These are phyloP conservation scores for Callyntrura sp. DNA, from an alignment of 2,888 invertebrate species.

Conservation along the genomic window DNA sequence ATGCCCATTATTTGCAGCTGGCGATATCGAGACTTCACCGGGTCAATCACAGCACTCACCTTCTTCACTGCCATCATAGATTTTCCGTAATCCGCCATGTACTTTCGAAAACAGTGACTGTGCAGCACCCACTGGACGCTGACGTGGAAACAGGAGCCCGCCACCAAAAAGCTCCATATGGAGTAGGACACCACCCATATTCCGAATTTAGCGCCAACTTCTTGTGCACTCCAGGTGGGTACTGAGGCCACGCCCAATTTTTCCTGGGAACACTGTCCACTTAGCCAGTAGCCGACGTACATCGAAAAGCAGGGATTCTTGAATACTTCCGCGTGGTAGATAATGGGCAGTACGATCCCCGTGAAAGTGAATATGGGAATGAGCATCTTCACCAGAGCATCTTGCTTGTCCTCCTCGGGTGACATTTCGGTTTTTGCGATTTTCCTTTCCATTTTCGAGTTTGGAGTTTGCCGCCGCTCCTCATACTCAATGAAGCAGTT, in stretches of 20 bases:
- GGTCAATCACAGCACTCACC: not conserved
- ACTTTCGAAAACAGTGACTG: slow-evolving; percentile 8
- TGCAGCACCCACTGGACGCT: not conserved
- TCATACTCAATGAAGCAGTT: slow-evolving; percentile 39
- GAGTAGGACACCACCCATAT: not conserved
- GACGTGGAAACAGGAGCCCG: slow-evolving; percentile 30
- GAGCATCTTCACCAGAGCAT: not conserved
- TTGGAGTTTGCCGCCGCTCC: no score
- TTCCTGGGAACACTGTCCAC: not conserved
- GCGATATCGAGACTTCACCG: not conserved
- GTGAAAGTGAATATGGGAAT: not conserved
- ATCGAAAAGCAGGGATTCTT: slow-evolving; percentile 51
- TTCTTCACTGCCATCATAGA: not conserved
- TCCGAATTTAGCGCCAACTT: slow-evolving; percentile 17
- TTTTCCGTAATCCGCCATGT: not conserved
- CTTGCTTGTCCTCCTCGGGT: not conserved
- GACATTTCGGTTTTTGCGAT: no score
- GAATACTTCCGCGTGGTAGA: slow-evolving; percentile 36
- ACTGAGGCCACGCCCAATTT: not conserved
- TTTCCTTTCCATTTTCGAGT: not conserved
- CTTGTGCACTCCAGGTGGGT: not conserved
- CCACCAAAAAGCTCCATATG: slow-evolving; percentile 18
- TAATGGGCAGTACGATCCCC: not conserved
- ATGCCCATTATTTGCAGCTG: slow-evolving; percentile 22
- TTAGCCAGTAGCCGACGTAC: slow-evolving; percentile 49